These are phyloP conservation scores for Chymomyza amoena DNA, from an alignment of 2,888 invertebrate species.

Conservation along the genomic window DNA sequence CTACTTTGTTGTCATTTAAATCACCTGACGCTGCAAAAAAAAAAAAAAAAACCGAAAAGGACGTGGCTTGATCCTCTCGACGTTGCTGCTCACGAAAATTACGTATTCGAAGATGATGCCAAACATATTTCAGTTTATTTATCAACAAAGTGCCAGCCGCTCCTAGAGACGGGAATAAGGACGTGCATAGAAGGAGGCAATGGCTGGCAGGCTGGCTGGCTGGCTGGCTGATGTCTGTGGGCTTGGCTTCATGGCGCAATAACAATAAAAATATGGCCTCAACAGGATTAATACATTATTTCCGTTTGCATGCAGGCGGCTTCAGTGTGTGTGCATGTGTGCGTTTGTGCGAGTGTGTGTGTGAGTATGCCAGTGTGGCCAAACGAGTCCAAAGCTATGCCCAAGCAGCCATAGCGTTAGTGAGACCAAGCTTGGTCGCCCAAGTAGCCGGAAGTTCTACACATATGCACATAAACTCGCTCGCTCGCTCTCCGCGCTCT, in stretches of 20 bases:
- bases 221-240: no score
- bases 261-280: conserved; percentile 78
- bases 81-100: not conserved
- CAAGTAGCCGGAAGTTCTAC: conserved; percentile 6
- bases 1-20: not conserved
- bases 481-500: not conserved
- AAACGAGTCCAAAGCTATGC: not conserved
- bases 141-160: conserved; percentile 5
- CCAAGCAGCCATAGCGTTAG: not conserved
- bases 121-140: conserved; percentile 49
- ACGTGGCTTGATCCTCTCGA: not conserved
- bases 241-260: conserved; percentile 44
- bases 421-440: not conserved
- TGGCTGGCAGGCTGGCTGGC: no score
- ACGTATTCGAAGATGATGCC: conserved; percentile 35
- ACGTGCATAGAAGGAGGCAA: not conserved
- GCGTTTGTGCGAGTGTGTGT: not conserved
- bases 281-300: conserved; percentile 78
- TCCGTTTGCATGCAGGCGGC: conserved; percentile 40
- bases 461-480: conserved; percentile 52
- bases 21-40: not conserved
- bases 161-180: not conserved
- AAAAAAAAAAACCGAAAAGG: not conserved
- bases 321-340: not conserved
- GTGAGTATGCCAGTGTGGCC: conserved; percentile 2